Evolutionary conservation across 1,140 invertebrate genomes (phyloP).

Genomic region (Probaryconus sp.): DNA sequence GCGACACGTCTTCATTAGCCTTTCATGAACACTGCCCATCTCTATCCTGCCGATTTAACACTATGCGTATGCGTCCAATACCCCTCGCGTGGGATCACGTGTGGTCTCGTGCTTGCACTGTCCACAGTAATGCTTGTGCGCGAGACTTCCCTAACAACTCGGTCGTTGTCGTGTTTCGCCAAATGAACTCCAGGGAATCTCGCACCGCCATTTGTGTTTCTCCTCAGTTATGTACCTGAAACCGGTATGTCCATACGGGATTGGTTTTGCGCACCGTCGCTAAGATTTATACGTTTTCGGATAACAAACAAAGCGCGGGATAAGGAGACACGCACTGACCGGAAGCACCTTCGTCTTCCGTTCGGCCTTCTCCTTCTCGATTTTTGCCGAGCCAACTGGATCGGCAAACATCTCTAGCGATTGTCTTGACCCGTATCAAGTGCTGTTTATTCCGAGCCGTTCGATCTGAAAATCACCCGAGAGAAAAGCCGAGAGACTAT

Average conservation of each 20-base stretch:
- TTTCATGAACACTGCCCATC: slow-evolving; percentile 71
- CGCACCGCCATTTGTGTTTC: slow-evolving; percentile 50
- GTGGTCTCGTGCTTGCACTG: slow-evolving; percentile 23
- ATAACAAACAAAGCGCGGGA: slow-evolving; percentile 33
- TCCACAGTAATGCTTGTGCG: slow-evolving; percentile 18
- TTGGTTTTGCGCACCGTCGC: slow-evolving; percentile 48
- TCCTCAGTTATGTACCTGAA: slow-evolving; percentile 20
- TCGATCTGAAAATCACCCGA: no score
- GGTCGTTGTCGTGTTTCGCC: slow-evolving; percentile 27
- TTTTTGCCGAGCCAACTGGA: no score
- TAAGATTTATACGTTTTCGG: slow-evolving; percentile 60
- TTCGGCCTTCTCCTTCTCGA: no score
- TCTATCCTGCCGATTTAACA: slow-evolving; percentile 18
- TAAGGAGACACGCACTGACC: slow-evolving; percentile 54
- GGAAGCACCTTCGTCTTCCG: no score
- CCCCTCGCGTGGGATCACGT: slow-evolving; percentile 14
- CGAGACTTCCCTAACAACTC: slow-evolving; percentile 24
- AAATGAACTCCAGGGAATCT: slow-evolving; percentile 32
- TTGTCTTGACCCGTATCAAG: no score
- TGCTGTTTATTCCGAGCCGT: no score
- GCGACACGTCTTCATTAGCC: slow-evolving; percentile 76
- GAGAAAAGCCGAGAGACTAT: no score
- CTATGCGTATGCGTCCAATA: slow-evolving; percentile 33
- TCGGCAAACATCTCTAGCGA: no score
- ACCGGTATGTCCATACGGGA: slow-evolving; percentile 44